Evolutionary conservation across 2,888 invertebrate species (phyloP).

Genomic region (Amblyjoppa proteus): DNA sequence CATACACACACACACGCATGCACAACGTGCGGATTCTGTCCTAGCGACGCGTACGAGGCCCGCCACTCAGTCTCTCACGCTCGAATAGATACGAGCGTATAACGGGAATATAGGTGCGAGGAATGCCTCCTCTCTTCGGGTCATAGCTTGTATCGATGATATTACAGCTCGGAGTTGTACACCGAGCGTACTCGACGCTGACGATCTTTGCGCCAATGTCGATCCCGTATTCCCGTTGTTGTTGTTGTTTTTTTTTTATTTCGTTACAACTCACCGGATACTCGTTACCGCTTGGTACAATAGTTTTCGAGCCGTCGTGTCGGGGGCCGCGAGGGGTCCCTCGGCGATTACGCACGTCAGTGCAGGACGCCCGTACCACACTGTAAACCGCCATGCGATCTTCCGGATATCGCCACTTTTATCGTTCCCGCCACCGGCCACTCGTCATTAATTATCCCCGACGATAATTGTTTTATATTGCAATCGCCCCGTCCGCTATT

Average conservation of each 20-base stretch:
- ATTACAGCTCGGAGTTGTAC: neutral
- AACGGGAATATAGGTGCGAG: slow-evolving; percentile 61
- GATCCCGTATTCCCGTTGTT: neutral
- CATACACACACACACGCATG: neutral
- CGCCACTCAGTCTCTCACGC: slow-evolving; percentile 53
- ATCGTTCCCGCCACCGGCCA: neutral
- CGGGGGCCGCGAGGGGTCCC: neutral
- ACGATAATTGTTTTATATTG: neutral
- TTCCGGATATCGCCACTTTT: neutral
- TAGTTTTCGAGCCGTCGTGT: neutral
- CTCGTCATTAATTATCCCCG: too few species aligned
- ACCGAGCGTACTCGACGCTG: neutral
- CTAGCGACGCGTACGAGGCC: slow-evolving; percentile 28
- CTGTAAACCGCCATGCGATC: slow-evolving; percentile 33
- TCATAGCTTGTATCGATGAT: slow-evolving; percentile 18
- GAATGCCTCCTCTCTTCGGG: slow-evolving; percentile 56
- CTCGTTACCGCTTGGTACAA: neutral
- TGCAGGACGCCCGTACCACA: slow-evolving; percentile 40
- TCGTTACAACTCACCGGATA: neutral
- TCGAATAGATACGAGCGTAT: slow-evolving; percentile 49
- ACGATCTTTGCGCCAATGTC: neutral
- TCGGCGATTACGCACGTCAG: slow-evolving; percentile 19
- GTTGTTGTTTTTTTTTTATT: neutral
- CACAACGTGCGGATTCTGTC: slow-evolving; percentile 26
- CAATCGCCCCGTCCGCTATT: neutral